These are phyloP conservation scores for Martes martes DNA, from an alignment of 2,113 vertebrate genomes.

Conservation along the genomic window DNA sequence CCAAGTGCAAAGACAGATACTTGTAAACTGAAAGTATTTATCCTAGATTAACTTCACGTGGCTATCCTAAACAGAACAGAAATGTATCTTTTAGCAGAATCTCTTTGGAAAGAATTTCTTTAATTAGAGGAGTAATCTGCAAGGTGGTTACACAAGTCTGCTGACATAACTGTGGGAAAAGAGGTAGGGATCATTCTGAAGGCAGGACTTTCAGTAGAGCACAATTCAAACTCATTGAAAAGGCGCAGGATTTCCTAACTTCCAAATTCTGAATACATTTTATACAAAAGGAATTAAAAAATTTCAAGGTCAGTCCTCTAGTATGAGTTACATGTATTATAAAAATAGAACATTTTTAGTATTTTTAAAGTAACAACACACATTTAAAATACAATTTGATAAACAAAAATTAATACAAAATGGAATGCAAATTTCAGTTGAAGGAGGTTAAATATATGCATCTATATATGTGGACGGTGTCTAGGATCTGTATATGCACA, in stretches of 20 bases:
- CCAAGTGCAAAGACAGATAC: background rate
- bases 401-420: background rate
- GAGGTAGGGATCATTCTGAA: background rate
- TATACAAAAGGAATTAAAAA: background rate
- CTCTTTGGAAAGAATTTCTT: background rate
- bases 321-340: background rate
- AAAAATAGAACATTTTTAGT: background rate
- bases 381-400: background rate
- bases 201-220: fast-evolving
- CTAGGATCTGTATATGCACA: background rate
- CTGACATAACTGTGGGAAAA: background rate
- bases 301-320: background rate
- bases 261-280: background rate
- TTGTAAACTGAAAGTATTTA: background rate
- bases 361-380: background rate
- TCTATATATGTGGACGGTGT: background rate
- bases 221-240: fast-evolving
- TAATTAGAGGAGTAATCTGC: background rate
- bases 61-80: background rate
- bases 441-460: background rate
- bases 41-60: background rate
- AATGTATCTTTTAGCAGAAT: background rate
- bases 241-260: no score
- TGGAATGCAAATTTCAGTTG: background rate
- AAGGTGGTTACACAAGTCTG: background rate